A percentile compares a stretch with the other conserved stretches of the same genome.
Conservation (phyloP, 2,113 vertebrate genomes). For the Apodemus speciosus region DNA sequence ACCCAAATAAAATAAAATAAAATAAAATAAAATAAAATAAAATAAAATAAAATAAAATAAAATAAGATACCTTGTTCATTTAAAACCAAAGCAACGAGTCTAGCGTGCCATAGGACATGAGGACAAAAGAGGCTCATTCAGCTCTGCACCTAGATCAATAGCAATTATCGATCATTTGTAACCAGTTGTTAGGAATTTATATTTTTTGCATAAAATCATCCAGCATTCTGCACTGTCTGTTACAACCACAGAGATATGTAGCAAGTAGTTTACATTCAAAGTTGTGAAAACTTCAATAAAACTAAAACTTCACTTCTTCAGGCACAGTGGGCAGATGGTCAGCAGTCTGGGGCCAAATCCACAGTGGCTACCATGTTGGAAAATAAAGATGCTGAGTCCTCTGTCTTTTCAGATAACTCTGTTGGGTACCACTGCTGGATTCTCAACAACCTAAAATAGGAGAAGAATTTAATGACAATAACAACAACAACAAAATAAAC, state of each 20-base stretch:
- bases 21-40: constrained; percentile 9
- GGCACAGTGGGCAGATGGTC: background rate
- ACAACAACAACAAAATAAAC: background rate
- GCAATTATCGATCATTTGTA: background rate
- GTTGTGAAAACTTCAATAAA: constrained; percentile 8
- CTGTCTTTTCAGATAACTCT: accelerated
- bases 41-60: background rate
- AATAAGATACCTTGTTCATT: background rate
- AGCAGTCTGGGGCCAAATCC: background rate
- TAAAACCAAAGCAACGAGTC: constrained; percentile 5
- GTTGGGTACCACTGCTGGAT: background rate
- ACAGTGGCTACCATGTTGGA: accelerated
- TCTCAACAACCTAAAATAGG: background rate
- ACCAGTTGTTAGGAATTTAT: background rate
- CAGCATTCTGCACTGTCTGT: background rate
- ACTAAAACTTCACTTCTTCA: background rate
- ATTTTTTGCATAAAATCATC: constrained; percentile 10
- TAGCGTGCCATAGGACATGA: background rate
- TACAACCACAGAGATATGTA: background rate
- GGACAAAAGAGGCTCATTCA: background rate
- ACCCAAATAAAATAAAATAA: too few species aligned
- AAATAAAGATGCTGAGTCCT: background rate
- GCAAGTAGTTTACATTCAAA: constrained; percentile 21
- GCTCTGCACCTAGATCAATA: background rate
- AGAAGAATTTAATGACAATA: background rate